Conservation (phyloP, 2,113 vertebrate genomes). For the Orcinus orca region DNA sequence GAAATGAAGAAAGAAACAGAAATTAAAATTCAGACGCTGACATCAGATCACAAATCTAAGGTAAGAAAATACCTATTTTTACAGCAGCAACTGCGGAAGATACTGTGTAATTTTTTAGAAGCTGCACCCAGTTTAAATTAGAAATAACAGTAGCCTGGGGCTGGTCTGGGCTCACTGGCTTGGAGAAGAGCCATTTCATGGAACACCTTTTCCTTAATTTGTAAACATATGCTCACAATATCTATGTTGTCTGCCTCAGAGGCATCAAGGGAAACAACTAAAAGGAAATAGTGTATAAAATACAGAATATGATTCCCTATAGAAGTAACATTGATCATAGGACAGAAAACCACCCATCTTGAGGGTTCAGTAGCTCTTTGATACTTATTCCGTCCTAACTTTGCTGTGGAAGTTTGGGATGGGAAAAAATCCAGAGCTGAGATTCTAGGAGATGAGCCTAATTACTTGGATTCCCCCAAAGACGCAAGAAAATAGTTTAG, state of each 20-base stretch:
- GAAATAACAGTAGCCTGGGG: background rate
- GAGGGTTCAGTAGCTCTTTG: background rate
- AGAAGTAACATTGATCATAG: background rate
- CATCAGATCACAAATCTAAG: slow-evolving; percentile 96
- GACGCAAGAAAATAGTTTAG: background rate
- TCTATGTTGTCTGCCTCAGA: background rate
- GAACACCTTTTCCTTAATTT: background rate
- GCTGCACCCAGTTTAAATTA: background rate
- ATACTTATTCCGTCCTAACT: background rate
- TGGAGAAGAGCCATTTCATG: background rate
- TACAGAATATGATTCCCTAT: background rate
- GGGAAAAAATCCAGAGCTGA: background rate
- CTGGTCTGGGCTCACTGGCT: background rate
- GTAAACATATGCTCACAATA: background rate
- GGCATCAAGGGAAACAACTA: background rate
- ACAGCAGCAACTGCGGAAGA: slow-evolving; percentile 33
- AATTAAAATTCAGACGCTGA: slow-evolving; percentile 94
- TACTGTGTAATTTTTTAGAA: background rate
- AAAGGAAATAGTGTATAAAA: background rate
- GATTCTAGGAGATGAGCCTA: background rate
- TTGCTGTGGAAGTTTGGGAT: background rate
- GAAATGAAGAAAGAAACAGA: slow-evolving; percentile 99
- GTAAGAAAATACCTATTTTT: slow-evolving; percentile 84
- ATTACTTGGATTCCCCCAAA: background rate
- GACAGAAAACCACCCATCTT: background rate